Base-by-base conservation (phyloP, 2,888 invertebrate genomes). In the Meliscaeva auricollis region DNA sequence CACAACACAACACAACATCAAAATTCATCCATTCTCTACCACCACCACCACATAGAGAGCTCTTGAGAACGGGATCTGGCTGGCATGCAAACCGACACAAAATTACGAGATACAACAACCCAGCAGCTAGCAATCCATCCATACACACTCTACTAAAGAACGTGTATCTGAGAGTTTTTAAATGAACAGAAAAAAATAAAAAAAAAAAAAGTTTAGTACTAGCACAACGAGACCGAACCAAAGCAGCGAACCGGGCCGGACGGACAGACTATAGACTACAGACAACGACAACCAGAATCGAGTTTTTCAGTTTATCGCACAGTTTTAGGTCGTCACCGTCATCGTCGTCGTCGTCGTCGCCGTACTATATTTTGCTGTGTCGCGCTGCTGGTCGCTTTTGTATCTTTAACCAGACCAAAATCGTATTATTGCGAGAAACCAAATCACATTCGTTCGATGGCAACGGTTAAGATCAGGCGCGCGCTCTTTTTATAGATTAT, bases 401-500 rank as follows among this genome's bases (percentile, higher is more conserved):
- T 58, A 78, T 62, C 85, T 83, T 87, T 83, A 66, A 50, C 87
- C 87, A 87, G 90, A 92, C 91, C 91, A 92, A 91, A 91, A 92
- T 92, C 90, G 91, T 91, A 90, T 91, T 90, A 90, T 90, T 91
- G 91, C 90, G 91, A 91, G 90, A 90, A 91, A 91, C 91, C 90
- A 90, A 91, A 90, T 91, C 90, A 90, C 92, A 92, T 92, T 92
- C 92, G 92, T 91, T 92, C 90, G 90, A 91, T 90, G 91, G 91
- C 92, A 91, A 91, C 92, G 91, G 92, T 90, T 91, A 91, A 90
- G 91, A 91, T 91, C 91, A 92, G 92, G 91, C 92, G 92, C 92
- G 92, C 91, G 91, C 91, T 91, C 91, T 89, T 91, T 92, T 91
- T 92, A 91, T 91, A 87, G 82, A 87, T 82, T 81, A 82, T 87